phyloP scores from a whole-genome alignment of 2,113 vertebrate genomes.

The Mastomys coucha region DNA sequence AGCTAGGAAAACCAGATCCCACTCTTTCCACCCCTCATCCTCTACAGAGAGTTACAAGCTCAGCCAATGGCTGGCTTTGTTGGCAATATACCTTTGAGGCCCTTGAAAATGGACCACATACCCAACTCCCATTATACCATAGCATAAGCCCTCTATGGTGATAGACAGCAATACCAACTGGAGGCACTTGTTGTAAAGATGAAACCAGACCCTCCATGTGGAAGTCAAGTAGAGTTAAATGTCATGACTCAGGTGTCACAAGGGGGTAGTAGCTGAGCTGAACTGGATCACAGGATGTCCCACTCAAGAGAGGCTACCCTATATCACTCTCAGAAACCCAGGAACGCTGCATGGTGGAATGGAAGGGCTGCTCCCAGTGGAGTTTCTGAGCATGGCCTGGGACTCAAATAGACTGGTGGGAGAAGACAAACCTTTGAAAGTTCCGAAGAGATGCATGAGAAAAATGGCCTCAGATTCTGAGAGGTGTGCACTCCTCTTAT shows the following conservation, averaged over 20 bases:
- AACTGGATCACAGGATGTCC: not conserved
- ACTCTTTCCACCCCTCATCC: not conserved
- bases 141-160: not conserved
- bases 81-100: not conserved
- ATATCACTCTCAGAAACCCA: not conserved
- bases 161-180: accelerated
- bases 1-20: not conserved
- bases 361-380: not conserved
- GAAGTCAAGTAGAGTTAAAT: not conserved
- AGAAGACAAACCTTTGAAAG: not conserved
- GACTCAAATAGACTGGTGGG: not conserved
- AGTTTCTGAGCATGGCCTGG: not conserved
- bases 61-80: not conserved
- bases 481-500: not conserved
- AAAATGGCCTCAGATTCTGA: not conserved
- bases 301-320: not conserved
- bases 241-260: accelerated
- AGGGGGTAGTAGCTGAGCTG: not conserved
- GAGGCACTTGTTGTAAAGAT: too few species aligned
- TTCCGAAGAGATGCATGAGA: not conserved
- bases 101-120: not conserved
- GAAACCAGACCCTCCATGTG: not conserved
- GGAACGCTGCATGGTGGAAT: not conserved
- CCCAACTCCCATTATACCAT: accelerated
- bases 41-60: not conserved